Conservation (phyloP, 2,797 vertebrate species). For the Oreortyx pictus region DNA sequence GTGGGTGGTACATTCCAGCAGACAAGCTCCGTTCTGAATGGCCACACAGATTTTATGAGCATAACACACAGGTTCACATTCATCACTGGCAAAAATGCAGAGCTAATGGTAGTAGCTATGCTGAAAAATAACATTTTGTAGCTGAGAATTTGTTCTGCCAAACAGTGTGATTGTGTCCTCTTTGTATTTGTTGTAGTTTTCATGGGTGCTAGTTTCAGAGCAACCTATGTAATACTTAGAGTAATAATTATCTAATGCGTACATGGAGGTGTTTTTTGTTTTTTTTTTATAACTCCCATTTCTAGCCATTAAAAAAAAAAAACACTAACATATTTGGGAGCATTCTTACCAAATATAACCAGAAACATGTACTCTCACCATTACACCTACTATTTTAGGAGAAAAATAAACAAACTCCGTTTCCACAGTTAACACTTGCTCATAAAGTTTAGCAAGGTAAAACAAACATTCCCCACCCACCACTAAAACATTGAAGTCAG, state of each 20-base stretch:
- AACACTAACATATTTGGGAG: neutral
- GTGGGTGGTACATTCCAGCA: no score
- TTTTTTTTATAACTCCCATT: neutral
- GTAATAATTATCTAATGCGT: neutral
- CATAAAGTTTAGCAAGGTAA: neutral
- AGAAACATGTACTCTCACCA: neutral
- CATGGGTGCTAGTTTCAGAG: neutral
- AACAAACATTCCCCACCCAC: neutral
- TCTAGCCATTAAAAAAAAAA: neutral
- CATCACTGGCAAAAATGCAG: no score
- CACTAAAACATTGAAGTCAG: neutral
- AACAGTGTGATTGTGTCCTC: neutral
- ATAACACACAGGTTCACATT: no score
- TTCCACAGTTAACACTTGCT: neutral
- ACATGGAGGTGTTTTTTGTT: no score
- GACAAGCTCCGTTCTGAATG: no score
- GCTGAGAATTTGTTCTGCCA: neutral
- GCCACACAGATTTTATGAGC: no score
- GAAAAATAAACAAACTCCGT: neutral
- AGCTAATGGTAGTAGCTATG: no score
- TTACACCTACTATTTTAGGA: neutral
- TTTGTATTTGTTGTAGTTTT: neutral
- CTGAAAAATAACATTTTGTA: no score
- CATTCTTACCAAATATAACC: neutral
- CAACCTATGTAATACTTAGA: neutral